A percentile compares a stretch with the other conserved stretches of the same genome.
Conservation (phyloP, 2,797 vertebrate species). For the Chelon labrosus region DNA sequence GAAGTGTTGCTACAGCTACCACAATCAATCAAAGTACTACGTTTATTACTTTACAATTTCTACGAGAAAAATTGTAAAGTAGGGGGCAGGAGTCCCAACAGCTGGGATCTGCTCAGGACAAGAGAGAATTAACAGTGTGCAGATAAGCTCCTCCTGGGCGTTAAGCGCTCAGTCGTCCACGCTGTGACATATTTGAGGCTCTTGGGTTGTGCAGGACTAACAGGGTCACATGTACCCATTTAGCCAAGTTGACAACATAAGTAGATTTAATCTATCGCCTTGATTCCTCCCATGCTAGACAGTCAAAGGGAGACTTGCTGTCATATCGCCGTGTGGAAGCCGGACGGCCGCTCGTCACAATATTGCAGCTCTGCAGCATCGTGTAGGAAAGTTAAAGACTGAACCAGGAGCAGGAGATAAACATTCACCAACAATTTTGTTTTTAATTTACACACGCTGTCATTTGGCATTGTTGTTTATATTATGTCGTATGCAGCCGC, state of each 20-base stretch:
- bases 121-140: constrained; percentile 72
- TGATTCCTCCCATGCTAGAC: constrained; percentile 53
- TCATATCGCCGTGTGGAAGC: constrained; percentile 26
- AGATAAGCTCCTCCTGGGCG: constrained; percentile 74
- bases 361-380: neutral
- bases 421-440: neutral
- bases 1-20: neutral
- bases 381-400: neutral
- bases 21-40: neutral
- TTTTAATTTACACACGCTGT: too few species aligned
- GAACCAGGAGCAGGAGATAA: neutral
- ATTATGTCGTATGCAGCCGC: too few species aligned
- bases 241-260: constrained; percentile 68
- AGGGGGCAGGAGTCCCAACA: constrained; percentile 42
- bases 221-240: constrained; percentile 69
- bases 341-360: neutral
- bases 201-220: constrained; percentile 46
- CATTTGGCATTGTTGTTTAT: too few species aligned
- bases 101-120: constrained; percentile 60
- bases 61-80: constrained; percentile 21
- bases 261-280: constrained; percentile 67
- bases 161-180: constrained; percentile 59
- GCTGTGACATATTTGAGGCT: constrained; percentile 60
- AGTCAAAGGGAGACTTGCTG: constrained; percentile 44
- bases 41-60: constrained; percentile 9